A percentile compares a stretch with the other conserved stretches of the same genome.
phyloP scores from a whole-genome alignment of 1,140 invertebrate genomes.

The Heliconius himera region DNA sequence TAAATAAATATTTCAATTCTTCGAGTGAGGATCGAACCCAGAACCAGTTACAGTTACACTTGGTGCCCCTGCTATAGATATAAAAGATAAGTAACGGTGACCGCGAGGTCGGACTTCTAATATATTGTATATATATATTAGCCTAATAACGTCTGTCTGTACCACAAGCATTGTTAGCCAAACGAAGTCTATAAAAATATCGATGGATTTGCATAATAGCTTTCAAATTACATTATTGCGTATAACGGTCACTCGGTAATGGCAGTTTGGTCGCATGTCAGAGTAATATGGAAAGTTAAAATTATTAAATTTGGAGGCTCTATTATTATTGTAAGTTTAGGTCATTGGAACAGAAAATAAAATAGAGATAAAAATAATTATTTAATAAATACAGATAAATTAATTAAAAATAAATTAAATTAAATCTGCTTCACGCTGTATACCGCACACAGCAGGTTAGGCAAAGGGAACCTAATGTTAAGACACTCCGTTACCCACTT shows the following conservation, averaged over 20 bases:
- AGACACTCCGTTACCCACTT: too few relatives aligned
- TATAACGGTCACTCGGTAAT: slow-evolving; percentile 48
- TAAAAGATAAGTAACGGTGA: slow-evolving; percentile 54
- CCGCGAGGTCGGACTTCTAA: slow-evolving; percentile 41
- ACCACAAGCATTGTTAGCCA: slow-evolving; percentile 43
- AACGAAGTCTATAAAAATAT: slow-evolving; percentile 50
- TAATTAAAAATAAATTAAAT: not conserved
- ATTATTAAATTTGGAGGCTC: not conserved
- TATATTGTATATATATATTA: slow-evolving; percentile 43
- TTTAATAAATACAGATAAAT: not conserved
- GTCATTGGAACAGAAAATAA: not conserved
- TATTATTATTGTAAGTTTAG: not conserved
- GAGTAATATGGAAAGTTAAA: not conserved
- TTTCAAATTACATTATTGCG: slow-evolving; percentile 55
- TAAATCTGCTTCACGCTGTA: too few relatives aligned
- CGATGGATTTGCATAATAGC: slow-evolving; percentile 61
- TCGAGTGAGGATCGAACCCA: too few relatives aligned
- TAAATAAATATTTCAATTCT: too few relatives aligned
- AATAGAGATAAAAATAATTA: not conserved
- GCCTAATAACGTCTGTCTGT: slow-evolving; percentile 42
- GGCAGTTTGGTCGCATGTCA: slow-evolving; percentile 36
- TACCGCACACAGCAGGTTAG: too few relatives aligned
- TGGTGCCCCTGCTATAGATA: not conserved
- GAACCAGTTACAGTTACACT: too few relatives aligned
- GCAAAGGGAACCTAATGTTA: too few relatives aligned